Evolutionary conservation across 1,140 invertebrate species (phyloP), one percentile per base, ranked within the genome.

Genomic region (Drosophila parvula): DNA sequence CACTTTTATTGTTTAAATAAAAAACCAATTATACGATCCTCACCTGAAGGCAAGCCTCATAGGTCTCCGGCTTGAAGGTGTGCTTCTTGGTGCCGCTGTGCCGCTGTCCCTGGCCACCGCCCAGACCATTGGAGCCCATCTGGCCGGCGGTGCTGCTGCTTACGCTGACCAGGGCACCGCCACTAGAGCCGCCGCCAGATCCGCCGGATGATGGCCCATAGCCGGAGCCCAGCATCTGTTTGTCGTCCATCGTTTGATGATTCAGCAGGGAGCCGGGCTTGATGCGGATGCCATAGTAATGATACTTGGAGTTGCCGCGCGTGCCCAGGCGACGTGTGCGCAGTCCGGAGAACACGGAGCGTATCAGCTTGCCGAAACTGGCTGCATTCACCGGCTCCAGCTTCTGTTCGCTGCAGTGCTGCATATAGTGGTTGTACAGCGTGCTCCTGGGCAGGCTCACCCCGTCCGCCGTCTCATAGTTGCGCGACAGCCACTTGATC

Each of bases 261-360:
- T 96, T 96, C 32, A 98, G 91, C 8, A 95, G 93, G 0, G 97
- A 98, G 68, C 94, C 95, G 0, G 97, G 96, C 93, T 99, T 99
- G 7, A 99, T 96, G 48, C 98, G 94, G 71, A 99, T 99, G n/a
- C 99, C 99, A 94, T 99, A 99, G 93, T 99, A 99, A 94, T 99
- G 98, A 93, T 99, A 99, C 92, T 99, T 99, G 7, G 98, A 99
- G 93, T 99, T 99, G n/a, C 98, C 98, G 78, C 98, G 95, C 7
- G 98, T 99, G 74, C 99, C 98, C 40, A 99, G 94, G 47, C 98
- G 94, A 79, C 98, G 94, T 18, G 99, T 99, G 74, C 98, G 94
- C 69, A 99, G 93, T 10, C 98, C 98, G 71, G 99, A 94, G 94
- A 99, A 99, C 40, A 99, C 98, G 6, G 98, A 99, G 43, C 99